Evolutionary conservation across 2,888 invertebrate genomes (phyloP).

Genomic region (Andrena bucephala): DNA sequence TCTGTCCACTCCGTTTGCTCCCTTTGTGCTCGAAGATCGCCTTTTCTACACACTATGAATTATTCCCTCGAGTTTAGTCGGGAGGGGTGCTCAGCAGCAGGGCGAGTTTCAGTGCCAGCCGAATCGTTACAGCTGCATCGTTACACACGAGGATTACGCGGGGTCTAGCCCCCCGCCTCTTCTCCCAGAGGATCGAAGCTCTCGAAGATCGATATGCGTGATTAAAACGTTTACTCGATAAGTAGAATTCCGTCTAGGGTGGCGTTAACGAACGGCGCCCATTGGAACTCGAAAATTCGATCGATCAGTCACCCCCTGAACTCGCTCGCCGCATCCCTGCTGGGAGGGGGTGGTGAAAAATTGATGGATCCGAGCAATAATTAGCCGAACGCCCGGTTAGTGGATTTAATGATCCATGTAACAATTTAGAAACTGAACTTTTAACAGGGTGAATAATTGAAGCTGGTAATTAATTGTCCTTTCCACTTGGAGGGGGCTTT

Average conservation of each 20-base stretch:
- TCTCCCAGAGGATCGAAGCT: conserved; percentile 22
- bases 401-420: conserved; percentile 7
- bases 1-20: neutral
- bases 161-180: neutral
- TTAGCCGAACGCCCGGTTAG: neutral
- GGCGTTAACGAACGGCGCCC: conserved; percentile 26
- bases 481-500: neutral
- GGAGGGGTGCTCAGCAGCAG: neutral
- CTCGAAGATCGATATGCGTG: conserved; percentile 53
- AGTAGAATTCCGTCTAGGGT: conserved; percentile 12
- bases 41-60: conserved; percentile 3
- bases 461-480: conserved; percentile 17
- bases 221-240: conserved; percentile 49
- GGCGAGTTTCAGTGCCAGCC: neutral
- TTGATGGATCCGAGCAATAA: conserved; percentile 11
- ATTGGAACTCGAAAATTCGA: conserved; percentile 5
- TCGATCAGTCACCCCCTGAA: neutral
- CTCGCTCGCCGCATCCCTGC: neutral
- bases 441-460: conserved; percentile 3
- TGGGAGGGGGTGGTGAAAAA: neutral
- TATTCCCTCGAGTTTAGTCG: conserved; percentile 7
- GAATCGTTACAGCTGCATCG: conserved; percentile 8
- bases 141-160: neutral
- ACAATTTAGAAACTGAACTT: conserved; percentile 10
- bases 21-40: neutral